phyloP scores from a whole-genome alignment of 2,113 vertebrate species.

The Bufo bufo region DNA sequence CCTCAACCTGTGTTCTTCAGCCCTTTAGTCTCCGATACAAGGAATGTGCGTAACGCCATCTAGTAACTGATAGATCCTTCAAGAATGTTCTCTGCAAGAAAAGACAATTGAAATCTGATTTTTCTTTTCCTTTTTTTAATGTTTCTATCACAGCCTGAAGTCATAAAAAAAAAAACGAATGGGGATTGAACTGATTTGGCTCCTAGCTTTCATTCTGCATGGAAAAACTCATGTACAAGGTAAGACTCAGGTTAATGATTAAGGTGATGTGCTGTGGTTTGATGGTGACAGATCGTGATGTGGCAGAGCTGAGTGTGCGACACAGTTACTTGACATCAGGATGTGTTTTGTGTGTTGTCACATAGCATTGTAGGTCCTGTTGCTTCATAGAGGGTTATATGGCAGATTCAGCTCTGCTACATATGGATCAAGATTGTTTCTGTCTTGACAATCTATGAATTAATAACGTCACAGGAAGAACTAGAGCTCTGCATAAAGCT shows the following conservation, averaged over 20 bases:
- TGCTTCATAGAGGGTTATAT: too few relatives aligned
- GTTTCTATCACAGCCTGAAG: conserved; percentile 74
- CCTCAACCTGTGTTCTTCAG: background rate
- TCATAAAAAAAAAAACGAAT: conserved; percentile 81
- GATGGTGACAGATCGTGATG: background rate
- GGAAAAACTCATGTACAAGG: conserved; percentile 85
- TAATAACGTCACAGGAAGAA: too few relatives aligned
- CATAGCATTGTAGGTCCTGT: background rate
- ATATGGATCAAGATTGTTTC: background rate
- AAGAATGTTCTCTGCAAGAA: background rate
- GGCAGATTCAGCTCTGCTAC: background rate
- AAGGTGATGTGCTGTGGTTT: background rate
- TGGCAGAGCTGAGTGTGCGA: background rate
- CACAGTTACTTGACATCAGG: background rate
- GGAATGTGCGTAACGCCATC: background rate
- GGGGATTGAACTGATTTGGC: conserved; percentile 89
- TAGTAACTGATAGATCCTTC: background rate
- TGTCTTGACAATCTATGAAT: background rate
- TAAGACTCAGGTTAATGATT: conserved; percentile 71
- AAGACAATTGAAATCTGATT: background rate
- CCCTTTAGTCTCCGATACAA: background rate
- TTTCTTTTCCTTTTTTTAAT: conserved; percentile 3
- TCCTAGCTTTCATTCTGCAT: conserved; percentile 84
- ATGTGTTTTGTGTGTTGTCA: background rate
- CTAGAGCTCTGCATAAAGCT: too few relatives aligned